Conservation (phyloP, 2,113 vertebrate species). For the Eulacestoma nigropectus region DNA sequence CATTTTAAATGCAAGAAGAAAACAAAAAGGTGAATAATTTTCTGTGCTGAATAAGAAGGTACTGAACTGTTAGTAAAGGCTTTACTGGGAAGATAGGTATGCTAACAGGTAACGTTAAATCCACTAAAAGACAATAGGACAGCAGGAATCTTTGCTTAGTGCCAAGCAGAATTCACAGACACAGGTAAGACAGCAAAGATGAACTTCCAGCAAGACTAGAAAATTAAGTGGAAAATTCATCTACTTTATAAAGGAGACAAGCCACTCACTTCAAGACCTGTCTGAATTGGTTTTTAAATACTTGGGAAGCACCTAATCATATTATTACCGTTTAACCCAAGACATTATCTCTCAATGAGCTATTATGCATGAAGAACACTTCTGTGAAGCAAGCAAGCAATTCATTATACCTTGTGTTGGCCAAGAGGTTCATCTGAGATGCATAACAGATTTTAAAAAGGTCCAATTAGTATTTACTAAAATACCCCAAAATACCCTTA, state of each 20-base stretch:
- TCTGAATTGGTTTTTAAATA: background rate
- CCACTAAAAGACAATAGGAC: background rate
- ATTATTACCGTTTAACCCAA: background rate
- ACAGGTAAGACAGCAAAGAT: background rate
- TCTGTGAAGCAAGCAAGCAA: background rate
- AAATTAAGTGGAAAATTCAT: background rate
- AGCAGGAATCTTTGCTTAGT: background rate
- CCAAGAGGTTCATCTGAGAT: background rate
- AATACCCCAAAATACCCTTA: background rate
- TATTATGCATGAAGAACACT: background rate
- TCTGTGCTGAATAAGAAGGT: background rate
- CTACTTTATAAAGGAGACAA: background rate
- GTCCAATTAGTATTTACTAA: background rate
- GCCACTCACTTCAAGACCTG: background rate
- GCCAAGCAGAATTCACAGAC: background rate
- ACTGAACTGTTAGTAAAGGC: background rate
- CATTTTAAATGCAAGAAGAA: background rate
- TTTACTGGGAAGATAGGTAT: background rate
- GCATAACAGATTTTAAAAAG: background rate
- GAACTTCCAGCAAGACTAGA: background rate
- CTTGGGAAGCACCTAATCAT: background rate
- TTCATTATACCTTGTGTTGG: background rate
- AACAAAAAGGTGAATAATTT: background rate
- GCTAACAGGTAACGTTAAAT: background rate
- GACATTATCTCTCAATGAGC: background rate